These are phyloP conservation scores for Brenthis daphne DNA, from an alignment of 2,888 invertebrate species.

Conservation along the genomic window DNA sequence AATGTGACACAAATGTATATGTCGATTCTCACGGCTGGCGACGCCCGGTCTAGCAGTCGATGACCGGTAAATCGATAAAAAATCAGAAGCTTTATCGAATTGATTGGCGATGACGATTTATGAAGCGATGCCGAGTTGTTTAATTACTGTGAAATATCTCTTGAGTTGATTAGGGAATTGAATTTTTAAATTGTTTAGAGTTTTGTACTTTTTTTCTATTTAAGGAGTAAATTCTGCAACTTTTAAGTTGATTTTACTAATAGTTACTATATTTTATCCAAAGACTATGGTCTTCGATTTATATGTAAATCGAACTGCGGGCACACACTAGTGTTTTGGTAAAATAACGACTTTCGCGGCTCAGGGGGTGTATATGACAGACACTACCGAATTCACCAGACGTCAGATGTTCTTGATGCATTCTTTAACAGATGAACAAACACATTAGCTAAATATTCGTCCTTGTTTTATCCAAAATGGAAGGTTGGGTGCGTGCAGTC, in stretches of 20 bases:
- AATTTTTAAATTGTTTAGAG: neutral
- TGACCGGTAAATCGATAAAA: conserved; percentile 55
- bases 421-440: too few relatives aligned
- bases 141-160: conserved; percentile 32
- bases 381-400: too few relatives aligned
- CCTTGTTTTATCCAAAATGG: too few relatives aligned
- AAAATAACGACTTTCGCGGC: too few relatives aligned
- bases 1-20: conserved; percentile 59
- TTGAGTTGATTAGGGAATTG: conserved; percentile 6
- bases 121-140: conserved; percentile 17
- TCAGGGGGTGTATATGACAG: too few relatives aligned
- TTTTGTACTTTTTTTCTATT: neutral
- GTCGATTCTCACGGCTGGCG: conserved; percentile 73
- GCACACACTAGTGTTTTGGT: too few relatives aligned
- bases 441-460: too few relatives aligned
- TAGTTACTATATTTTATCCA: neutral
- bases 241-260: neutral
- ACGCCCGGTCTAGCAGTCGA: conserved; percentile 70
- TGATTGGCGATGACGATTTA: conserved; percentile 38
- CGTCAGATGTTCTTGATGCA: too few relatives aligned
- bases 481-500: too few relatives aligned
- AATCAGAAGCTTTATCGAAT: conserved; percentile 41
- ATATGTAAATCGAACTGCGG: too few relatives aligned
- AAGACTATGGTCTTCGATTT: too few relatives aligned
- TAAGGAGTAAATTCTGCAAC: neutral